Percentiles rank a stretch among this genome's conserved stretches.
Conservation (phyloP, 2,888 invertebrate genomes). For the Enchytraeus crypticus region DNA sequence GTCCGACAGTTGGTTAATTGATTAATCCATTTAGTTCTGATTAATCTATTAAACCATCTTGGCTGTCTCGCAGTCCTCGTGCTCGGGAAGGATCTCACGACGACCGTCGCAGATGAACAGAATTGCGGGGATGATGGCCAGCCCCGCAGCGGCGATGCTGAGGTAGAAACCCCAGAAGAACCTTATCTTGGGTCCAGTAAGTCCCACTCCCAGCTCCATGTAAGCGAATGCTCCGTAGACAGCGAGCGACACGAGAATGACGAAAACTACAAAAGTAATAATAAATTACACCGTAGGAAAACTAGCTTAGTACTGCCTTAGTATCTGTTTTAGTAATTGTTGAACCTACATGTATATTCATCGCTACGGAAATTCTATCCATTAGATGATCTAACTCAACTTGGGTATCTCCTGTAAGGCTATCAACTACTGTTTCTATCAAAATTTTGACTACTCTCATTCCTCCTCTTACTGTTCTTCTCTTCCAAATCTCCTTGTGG, state of each 20-base stretch:
- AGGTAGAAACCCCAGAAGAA: constrained; percentile 18
- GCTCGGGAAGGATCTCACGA: constrained; percentile 12
- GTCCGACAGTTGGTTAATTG: too few species aligned
- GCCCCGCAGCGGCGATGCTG: constrained; percentile 10
- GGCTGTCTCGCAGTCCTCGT: constrained; percentile 19
- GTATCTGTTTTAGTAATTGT: background rate
- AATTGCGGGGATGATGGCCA: constrained; percentile 11
- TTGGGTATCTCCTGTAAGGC: too few species aligned
- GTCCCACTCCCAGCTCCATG: background rate
- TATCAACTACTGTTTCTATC: too few species aligned
- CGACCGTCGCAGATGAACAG: constrained; percentile 16
- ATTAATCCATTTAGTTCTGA: too few species aligned
- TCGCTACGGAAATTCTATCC: too few species aligned
- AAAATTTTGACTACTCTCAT: too few species aligned
- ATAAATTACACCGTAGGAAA: background rate
- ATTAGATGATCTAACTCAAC: too few species aligned
- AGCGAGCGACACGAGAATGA: constrained; percentile 8
- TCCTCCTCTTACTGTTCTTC: too few species aligned
- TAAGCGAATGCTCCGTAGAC: constrained; percentile 16
- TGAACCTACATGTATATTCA: too few species aligned
- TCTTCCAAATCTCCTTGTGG: too few species aligned
- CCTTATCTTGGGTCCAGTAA: constrained; percentile 6
- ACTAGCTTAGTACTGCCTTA: background rate
- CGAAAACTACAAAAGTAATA: constrained; percentile 4
- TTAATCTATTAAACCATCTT: constrained; percentile 19